These are phyloP conservation scores for Nothura maculosa DNA, from an alignment of 2,797 vertebrate genomes.

Conservation along the genomic window DNA sequence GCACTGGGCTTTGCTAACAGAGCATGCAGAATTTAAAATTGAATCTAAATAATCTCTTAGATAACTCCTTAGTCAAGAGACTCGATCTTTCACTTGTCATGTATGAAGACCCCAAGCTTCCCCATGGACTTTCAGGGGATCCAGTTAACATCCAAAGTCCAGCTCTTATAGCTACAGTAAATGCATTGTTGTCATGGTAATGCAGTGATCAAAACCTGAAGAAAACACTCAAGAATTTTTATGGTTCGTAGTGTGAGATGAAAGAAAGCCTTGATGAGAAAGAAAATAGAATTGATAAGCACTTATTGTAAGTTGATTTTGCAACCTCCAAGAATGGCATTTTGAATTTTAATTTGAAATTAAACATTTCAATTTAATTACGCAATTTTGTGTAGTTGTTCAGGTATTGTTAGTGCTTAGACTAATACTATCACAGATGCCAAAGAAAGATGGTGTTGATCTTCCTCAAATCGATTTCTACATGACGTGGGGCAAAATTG, in stretches of 20 bases:
- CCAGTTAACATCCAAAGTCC: conserved; percentile 36
- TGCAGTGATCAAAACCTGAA: conserved; percentile 26
- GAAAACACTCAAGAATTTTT: neutral
- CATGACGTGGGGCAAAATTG: neutral
- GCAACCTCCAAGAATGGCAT: neutral
- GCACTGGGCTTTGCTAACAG: neutral
- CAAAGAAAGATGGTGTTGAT: neutral
- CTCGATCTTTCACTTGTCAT: neutral
- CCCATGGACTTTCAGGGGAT: neutral
- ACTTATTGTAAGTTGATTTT: conserved; percentile 4
- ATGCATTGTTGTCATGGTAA: conserved; percentile 55
- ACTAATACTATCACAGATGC: neutral
- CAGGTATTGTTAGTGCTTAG: neutral
- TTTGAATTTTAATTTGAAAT: neutral
- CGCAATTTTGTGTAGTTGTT: neutral
- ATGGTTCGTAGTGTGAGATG: neutral
- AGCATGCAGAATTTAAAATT: conserved; percentile 9
- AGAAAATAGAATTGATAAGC: neutral
- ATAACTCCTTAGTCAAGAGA: neutral
- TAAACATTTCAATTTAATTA: neutral
- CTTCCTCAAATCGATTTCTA: neutral
- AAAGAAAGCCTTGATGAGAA: conserved; percentile 8
- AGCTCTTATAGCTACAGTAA: neutral
- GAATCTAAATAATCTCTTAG: conserved; percentile 11
- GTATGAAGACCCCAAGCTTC: neutral